Conservation (phyloP, 2,888 invertebrate genomes). For the Eurois occulta region DNA sequence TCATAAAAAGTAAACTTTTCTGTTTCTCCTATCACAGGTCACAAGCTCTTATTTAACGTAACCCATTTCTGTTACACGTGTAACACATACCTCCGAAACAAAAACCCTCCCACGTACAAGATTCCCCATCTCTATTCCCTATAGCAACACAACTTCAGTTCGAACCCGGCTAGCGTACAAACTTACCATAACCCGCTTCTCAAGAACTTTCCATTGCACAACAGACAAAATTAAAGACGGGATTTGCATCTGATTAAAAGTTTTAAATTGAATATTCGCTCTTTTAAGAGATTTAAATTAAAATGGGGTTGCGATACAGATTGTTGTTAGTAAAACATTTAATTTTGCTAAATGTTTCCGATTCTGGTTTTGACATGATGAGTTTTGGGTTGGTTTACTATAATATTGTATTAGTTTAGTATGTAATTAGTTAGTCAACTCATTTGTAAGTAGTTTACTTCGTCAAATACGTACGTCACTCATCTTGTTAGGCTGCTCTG, state of each 20-base stretch:
- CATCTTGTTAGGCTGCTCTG: background rate
- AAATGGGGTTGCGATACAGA: slow-evolving; percentile 51
- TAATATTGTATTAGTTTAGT: background rate
- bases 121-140: slow-evolving; percentile 10
- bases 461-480: background rate
- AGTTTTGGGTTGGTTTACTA: background rate
- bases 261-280: slow-evolving; percentile 71
- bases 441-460: background rate
- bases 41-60: background rate
- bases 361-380: slow-evolving; percentile 37
- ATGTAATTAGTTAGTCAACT: background rate
- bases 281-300: slow-evolving; percentile 57
- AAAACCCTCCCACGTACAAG: background rate
- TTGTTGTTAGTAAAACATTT: slow-evolving; percentile 53
- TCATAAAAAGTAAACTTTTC: background rate
- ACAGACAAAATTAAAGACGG: slow-evolving; percentile 63
- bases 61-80: background rate
- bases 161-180: slow-evolving; percentile 27
- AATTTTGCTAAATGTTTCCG: slow-evolving; percentile 32
- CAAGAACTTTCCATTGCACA: slow-evolving; percentile 55
- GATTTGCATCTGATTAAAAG: slow-evolving; percentile 73
- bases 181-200: slow-evolving; percentile 49
- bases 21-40: background rate
- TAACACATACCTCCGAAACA: background rate
- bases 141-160: slow-evolving; percentile 14